Percentiles rank a stretch among this genome's conserved stretches.
Evolutionary conservation across 2,113 vertebrate genomes (phyloP).

Genomic region (Anarrhichthys ocellatus): DNA sequence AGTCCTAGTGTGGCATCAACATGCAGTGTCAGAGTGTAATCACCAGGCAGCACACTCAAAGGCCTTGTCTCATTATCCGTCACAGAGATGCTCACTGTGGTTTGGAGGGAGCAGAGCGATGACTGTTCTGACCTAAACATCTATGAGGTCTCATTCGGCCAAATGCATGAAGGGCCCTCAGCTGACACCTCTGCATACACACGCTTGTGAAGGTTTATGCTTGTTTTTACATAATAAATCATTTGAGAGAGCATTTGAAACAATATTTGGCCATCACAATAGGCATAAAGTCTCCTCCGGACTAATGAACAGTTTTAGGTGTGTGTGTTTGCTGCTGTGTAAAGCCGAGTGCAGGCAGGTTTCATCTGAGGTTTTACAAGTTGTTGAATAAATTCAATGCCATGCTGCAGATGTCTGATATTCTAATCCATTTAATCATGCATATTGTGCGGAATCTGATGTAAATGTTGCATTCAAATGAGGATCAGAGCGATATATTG

Average conservation of each 20-base stretch:
- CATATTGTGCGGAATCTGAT: slow-evolving; percentile 30
- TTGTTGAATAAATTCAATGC: slow-evolving; percentile 10
- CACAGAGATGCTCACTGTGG: not conserved
- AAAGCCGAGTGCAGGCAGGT: not conserved
- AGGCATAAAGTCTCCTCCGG: not conserved
- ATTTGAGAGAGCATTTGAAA: not conserved
- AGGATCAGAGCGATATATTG: slow-evolving; percentile 44
- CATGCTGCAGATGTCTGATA: slow-evolving; percentile 27
- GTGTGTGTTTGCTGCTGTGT: not conserved
- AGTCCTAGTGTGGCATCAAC: slow-evolving; percentile 18
- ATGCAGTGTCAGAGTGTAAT: not conserved
- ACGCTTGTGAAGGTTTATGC: not conserved
- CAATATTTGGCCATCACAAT: not conserved
- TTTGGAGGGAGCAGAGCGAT: not conserved
- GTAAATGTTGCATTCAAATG: slow-evolving; percentile 36
- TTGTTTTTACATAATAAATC: slow-evolving; percentile 10
- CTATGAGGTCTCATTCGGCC: too few species aligned
- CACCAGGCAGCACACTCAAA: not conserved
- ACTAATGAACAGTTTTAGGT: not conserved
- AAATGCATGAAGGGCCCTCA: too few species aligned
- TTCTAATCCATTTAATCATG: slow-evolving; percentile 33
- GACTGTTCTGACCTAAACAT: too few species aligned
- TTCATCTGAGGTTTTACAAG: not conserved
- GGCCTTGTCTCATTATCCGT: not conserved
- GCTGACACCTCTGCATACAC: too few species aligned